Evolutionary conservation across 2,113 vertebrate species (phyloP), one percentile per base, ranked within the genome.

Genomic region (Tylochromis polylepis): DNA sequence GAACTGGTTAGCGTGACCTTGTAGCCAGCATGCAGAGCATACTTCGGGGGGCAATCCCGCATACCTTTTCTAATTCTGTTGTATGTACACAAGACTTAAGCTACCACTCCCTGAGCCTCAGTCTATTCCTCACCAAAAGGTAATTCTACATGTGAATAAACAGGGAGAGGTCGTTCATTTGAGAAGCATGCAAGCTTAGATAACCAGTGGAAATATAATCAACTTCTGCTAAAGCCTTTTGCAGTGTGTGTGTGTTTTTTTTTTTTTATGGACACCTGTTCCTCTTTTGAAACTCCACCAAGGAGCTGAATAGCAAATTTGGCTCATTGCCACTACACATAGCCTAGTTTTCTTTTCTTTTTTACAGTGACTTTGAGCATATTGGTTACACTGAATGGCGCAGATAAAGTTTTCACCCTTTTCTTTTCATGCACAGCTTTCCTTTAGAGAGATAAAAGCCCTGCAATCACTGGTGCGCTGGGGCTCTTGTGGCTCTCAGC

Each of bases 401-500:
- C 80, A 86, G 81, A 82, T 92, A 79, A 90, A 91, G 75, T 88
- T 82, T 91, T 84, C 80, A 34, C 53, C 78, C 27, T 92, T 84
- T 89, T 46, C 83, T 92, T 89, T 92, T 93, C 90, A 92, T 88
- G 86, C 60, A 36, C 82, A 91, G 79, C 90, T 91, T 80, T 49
- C 85, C 87, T 78, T 87, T 86, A 22, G 83, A 81, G 84, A 78
- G 85, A 93, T 93, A 94, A 94, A 88, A 90, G 84, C 62, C 31
- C 80, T 75, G 91, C 82, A 89, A 82, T 90, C 88, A 84, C 83
- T 43, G 79, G 65, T 43, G 86, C 11, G 43, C 11, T 53, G 85
- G 79, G 88, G 83, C 89, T 93, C 86, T 81, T 91, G 91, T 95
- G 90, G 87, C 87, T 90, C 92, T 96, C 95, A 96, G 95, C 95